phyloP scores from a whole-genome alignment of 2,888 invertebrate species.

The Philaethria dido region DNA sequence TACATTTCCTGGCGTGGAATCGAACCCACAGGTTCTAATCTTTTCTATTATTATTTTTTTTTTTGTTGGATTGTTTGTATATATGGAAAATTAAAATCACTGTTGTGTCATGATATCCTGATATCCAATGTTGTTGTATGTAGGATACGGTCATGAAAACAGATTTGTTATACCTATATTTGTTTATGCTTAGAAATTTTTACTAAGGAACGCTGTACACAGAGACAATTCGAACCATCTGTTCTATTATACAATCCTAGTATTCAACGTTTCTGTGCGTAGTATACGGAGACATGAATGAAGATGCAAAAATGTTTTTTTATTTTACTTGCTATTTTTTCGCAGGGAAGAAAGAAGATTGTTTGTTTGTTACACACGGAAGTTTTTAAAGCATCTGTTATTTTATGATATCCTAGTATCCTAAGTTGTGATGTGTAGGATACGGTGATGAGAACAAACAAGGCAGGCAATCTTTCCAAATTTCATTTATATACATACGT shows the following conservation, averaged over 20 bases:
- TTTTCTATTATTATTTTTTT: too few relatives aligned
- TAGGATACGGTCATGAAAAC: neutral
- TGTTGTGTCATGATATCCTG: constrained; percentile 13
- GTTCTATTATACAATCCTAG: neutral
- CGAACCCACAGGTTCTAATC: too few relatives aligned
- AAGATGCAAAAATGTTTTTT: too few relatives aligned
- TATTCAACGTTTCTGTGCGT: too few relatives aligned
- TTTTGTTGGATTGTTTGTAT: neutral
- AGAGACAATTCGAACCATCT: neutral
- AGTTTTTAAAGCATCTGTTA: too few relatives aligned
- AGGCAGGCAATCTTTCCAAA: too few relatives aligned
- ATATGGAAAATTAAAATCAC: neutral
- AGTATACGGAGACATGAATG: too few relatives aligned
- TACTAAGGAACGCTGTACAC: neutral
- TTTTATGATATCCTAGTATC: neutral
- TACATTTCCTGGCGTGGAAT: too few relatives aligned
- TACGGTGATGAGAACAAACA: neutral
- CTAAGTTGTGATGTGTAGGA: neutral
- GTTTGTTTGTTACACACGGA: too few relatives aligned
- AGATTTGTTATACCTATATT: neutral
- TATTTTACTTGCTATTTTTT: too few relatives aligned
- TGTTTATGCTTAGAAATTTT: neutral
- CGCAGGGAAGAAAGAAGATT: too few relatives aligned
- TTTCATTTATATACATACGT: too few relatives aligned
- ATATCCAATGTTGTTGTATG: constrained; percentile 20